Evolutionary conservation across 1,140 invertebrate genomes (phyloP), one percentile per base, ranked within the genome.

Genomic region (Temnothorax nylanderi): DNA sequence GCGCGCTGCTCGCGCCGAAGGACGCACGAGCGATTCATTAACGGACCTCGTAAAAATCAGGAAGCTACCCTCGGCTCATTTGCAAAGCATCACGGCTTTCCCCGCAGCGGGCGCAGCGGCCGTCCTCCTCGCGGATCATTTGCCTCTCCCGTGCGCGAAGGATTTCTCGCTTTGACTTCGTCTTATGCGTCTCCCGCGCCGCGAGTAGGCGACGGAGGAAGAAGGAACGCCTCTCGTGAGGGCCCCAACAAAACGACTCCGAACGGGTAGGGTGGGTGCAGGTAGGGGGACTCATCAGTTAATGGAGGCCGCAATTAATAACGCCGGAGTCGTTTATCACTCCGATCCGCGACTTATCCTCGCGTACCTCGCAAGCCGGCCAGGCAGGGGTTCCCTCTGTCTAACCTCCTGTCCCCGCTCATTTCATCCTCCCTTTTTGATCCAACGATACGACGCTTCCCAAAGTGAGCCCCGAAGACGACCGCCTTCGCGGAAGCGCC

Each of bases 251-350:
- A 74, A 87, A 75, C 60, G 60, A 64, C 51, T 44, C 47, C 58
- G 58, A n/a, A 18, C 49, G 69, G 26, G 58, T 72, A 86, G 86
- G 58, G 74, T 82, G 87, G 71, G 60, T 37, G 62, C 64, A 76
- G 87, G 87, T 76, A 75, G 88, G 87, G 81, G 82, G 87, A 89
- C 92, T 92, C 92, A 91, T 92, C 91, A 92, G 91, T 92, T 93
- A 91, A 93, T 93, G 91, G 91, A 93, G 90, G 88, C 90, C 82
- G 93, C 92, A 93, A 94, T 94, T 93, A 94, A 93, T 94, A 93
- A 93, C 89, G 69, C 87, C 78, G 85, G 75, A 89, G 91, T 93
- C 93, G 90, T 94, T 93, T 93, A 94, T 94, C 93, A 94, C 90
- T 89, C 87, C 89, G 92, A 92, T 93, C 90, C 91, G 85, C 90